A percentile compares a stretch with the other conserved stretches of the same genome.
Conservation (phyloP, 2,113 vertebrate species). For the Anarrhichthys ocellatus region DNA sequence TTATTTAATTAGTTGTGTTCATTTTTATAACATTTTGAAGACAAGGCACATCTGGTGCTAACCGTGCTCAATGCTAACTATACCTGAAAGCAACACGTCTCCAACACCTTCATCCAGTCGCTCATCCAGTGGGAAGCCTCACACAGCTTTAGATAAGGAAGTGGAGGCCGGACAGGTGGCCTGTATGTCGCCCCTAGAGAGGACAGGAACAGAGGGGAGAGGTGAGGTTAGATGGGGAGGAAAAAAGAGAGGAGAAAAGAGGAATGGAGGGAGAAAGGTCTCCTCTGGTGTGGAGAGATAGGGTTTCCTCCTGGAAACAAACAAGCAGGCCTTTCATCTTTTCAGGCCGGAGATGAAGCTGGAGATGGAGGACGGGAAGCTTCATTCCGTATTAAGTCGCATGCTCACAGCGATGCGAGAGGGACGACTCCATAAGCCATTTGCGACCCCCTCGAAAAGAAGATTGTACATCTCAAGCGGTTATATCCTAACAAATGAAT, state of each 20-base stretch:
- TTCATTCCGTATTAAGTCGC: slow-evolving; percentile 49
- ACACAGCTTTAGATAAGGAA: slow-evolving; percentile 30
- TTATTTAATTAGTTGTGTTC: not conserved
- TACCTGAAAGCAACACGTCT: not conserved
- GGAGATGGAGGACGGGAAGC: slow-evolving; percentile 54
- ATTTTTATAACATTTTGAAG: not conserved
- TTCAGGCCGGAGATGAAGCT: slow-evolving; percentile 64
- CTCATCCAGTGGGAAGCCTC: slow-evolving; percentile 14
- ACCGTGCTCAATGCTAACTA: not conserved
- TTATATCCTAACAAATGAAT: not conserved
- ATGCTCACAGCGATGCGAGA: slow-evolving; percentile 42
- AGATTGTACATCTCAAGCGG: not conserved
- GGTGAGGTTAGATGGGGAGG: slow-evolving; percentile 16
- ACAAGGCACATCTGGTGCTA: not conserved
- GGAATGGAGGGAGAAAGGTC: slow-evolving; percentile 1
- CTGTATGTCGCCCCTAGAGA: slow-evolving; percentile 7
- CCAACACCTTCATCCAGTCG: slow-evolving; percentile 3
- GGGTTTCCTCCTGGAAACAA: slow-evolving; percentile 65
- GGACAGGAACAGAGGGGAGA: slow-evolving; percentile 31
- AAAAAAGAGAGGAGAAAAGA: not conserved
- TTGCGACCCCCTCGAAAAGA: not conserved
- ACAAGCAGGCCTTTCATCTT: slow-evolving; percentile 65
- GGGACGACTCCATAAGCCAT: slow-evolving; percentile 36
- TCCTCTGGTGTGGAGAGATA: slow-evolving; percentile 52
- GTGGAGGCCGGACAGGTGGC: slow-evolving; percentile 1